A percentile compares a stretch with the other conserved stretches of the same genome.
These are phyloP conservation scores for Dermatemys mawii DNA, from an alignment of 2,113 vertebrate species.

Conservation along the genomic window DNA sequence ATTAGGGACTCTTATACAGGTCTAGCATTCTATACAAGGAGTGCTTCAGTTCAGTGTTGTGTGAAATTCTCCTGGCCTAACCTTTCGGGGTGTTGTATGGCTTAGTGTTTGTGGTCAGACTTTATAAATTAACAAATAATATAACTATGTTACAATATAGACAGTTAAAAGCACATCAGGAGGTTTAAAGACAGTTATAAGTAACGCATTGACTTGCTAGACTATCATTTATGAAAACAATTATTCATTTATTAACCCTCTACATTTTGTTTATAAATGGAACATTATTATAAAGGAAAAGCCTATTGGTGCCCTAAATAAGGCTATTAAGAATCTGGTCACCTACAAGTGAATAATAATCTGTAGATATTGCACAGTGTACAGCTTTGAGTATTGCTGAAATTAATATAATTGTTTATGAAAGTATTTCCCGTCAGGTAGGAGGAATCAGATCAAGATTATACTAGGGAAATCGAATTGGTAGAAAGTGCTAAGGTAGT, in stretches of 20 bases:
- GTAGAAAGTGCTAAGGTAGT: background rate
- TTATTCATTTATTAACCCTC: background rate
- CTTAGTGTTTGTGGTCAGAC: rapidly evolving
- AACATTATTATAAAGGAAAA: background rate
- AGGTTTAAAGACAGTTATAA: background rate
- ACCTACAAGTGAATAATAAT: background rate
- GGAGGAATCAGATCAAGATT: background rate
- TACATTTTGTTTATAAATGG: conserved; percentile 25
- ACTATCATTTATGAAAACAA: background rate
- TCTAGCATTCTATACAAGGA: rapidly evolving
- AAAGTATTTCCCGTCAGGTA: background rate
- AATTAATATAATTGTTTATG: background rate
- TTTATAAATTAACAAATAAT: background rate
- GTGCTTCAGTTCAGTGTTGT: rapidly evolving
- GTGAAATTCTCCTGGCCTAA: no score
- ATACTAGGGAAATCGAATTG: background rate
- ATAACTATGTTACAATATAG: background rate
- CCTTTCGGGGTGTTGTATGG: background rate
- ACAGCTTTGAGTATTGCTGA: background rate
- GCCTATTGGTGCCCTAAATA: background rate
- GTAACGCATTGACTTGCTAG: background rate
- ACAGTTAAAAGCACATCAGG: background rate
- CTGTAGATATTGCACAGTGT: background rate
- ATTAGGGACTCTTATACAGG: rapidly evolving
- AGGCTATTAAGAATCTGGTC: background rate